Base-by-base conservation (phyloP, 2,888 invertebrate species). In the Listrodromus nycthemerus region DNA sequence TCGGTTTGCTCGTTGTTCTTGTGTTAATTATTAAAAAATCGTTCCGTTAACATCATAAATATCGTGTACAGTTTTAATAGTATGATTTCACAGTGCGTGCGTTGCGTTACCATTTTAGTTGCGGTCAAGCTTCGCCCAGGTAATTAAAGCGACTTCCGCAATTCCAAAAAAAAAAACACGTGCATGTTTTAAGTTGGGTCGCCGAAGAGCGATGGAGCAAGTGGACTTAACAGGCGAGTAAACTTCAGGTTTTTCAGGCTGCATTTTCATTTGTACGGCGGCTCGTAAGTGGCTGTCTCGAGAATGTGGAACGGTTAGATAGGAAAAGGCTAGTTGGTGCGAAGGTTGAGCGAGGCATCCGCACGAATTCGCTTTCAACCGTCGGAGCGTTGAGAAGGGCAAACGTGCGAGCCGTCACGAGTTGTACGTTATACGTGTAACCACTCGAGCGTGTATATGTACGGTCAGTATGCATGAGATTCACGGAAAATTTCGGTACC, bases 401-500 rank as follows among this genome's bases (percentile, higher is more conserved):
- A 65, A 70, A 65, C 70, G 81, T 71, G 66, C 66, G 37, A 37
- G 66, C 70, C 77, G 55, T 58, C 81, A 71, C 71, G 52, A 30
- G 63, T 19, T 50, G 55, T 58, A 50, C 50, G 69, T 30, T 69
- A 69, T 33, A 50, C 41, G 16, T 4, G 16, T 45, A 45, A 19
- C 48, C 24, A 50, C 69, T 30, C 19, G 27, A 27, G 50, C 69
- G 30, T 50, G 69, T n/a, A 69, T 48, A 69, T 50, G 41, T 65
- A 21, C 27, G 66, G 50, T 58, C 67, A 67, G 61, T 73, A 82
- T 82, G 77, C 78, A 79, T 82, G 78, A 82, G 78, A 82, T 74
- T 78, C 82, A 71, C 67, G 70, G 69, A 50, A 79, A 82, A 78
- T 79, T 82, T 82, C 74, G 58, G 76, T 61, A 58, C 71, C 67